Evolutionary conservation across 2,113 vertebrate species (phyloP), one percentile per base, ranked within the genome.

Genomic region (Pterocles gutturalis): DNA sequence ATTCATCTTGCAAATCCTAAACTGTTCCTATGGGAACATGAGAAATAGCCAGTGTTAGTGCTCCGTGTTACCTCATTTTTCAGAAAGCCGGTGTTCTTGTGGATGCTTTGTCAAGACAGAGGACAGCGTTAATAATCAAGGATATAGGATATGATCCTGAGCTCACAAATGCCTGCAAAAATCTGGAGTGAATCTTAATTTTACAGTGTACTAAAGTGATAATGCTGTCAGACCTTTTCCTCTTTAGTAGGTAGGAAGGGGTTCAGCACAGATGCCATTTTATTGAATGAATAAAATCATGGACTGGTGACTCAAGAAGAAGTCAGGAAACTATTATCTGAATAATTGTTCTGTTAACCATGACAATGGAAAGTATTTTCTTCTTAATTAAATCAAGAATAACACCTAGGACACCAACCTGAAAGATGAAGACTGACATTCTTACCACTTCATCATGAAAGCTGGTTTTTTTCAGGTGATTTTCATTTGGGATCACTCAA

Each of bases 1-100:
- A 95, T 96, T 91, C 86, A 93, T 94, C 89, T 95, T 84, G 58
- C 31, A 92, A 94, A 92, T 82, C 70, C 65, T 72, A 77, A 95
- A 7, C 4, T 49, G 62, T 83, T 96, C 95, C 94, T 94, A 38
- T 45, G 81, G 81, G 95, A 97, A 94, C 20, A 5, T 54, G 73
- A 92, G 57, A 87, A 97, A 95, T 83, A 91, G 84, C 81, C 76
- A 22, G 31, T 29, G 55, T 75, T 67, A 82, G 69, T 38, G 81
- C 22, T 85, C 62, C 2, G 2, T 19, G 54, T 51, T 95, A 51
- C 57, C 58, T 92, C 87, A 58, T 93, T 96, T 96, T 87, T 92
- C 92, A 85, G 41, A 92, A 36, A 91, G 73, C 20, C 19, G 53
- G 21, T 25, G 65, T 43, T 82, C 86, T 62, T 54, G 61, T 5